A percentile compares a stretch with the other conserved stretches of the same genome.
Evolutionary conservation across 2,888 invertebrate species (phyloP).

Genomic region (Celastrina argiolus): DNA sequence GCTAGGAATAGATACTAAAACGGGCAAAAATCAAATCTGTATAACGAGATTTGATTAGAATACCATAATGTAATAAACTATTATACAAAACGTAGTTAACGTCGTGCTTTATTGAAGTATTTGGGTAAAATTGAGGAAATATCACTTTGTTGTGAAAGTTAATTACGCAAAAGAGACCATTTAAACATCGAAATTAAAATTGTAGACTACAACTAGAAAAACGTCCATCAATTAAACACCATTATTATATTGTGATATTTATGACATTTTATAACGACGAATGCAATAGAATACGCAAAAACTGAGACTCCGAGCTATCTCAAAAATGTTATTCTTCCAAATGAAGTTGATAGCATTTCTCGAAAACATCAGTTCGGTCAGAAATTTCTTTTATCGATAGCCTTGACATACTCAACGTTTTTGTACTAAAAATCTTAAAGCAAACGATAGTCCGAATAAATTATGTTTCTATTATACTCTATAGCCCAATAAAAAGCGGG

Average conservation of each 20-base stretch:
- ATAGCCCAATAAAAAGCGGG: too few species aligned
- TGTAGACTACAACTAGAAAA: neutral
- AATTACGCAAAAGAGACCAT: neutral
- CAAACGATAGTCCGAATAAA: too few species aligned
- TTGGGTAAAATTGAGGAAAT: neutral
- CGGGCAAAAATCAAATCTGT: conserved; percentile 13
- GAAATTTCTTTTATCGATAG: neutral
- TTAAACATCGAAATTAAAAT: neutral
- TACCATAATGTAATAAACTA: conserved; percentile 22
- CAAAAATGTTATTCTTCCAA: neutral
- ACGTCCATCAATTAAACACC: conserved; percentile 4
- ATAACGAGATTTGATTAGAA: conserved; percentile 26
- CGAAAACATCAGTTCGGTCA: neutral
- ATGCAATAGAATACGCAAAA: neutral
- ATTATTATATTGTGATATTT: neutral
- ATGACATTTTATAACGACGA: neutral
- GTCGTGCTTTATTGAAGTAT: too few species aligned
- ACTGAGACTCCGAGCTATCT: neutral
- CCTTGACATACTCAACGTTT: too few species aligned
- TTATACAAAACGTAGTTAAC: neutral
- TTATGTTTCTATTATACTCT: too few species aligned
- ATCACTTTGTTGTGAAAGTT: too few species aligned
- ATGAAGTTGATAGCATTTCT: neutral
- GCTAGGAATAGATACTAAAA: neutral
- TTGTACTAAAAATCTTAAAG: too few species aligned